Evolutionary conservation across 2,797 vertebrate species (phyloP), one percentile per base, ranked within the genome.

Genomic region (Bufotes viridis): DNA sequence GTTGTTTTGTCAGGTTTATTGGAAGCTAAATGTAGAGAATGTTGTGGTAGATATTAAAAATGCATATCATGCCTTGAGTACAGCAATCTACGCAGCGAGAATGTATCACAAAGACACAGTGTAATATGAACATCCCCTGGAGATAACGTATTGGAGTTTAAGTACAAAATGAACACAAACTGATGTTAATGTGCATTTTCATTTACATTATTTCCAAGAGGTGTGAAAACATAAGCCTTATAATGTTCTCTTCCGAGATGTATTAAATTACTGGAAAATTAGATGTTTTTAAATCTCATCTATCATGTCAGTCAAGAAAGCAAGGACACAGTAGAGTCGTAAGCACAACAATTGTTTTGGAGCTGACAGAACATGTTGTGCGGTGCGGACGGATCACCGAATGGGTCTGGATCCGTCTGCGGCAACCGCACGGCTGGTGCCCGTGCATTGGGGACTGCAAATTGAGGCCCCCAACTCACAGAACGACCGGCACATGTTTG

Each of bases 1-100:
- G 75, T 3, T 60, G 29, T 69, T 78, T 51, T 89, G 88, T 49
- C 84, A 89, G 88, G 78, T 89, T 89, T 89, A 89, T 86, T 82
- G 78, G 60, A 86, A 61, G 75, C 26, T 76, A 42, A 58, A 86
- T 81, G 76, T 49, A 26, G 69, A 49, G 49, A 26, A 49, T 88
- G 57, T 85, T 61, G 18, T 18, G 51, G 65, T 29, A 10, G 78
- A 81, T 82, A 89, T 89, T 89, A 89, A 89, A 89, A 75, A 86
- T 89, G 88, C 79, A 89, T 89, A 78, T 86, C 79, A 34, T 70
- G 78, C 61, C 84, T 78, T 82, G 87, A 85, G 70, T 24, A 76
- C 78, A 89, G n/a, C 24, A 42, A 65, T 67, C 53, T 9, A 34
- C 17, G 5, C 69, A 53, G 84, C 61, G 81, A 80, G 63, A 69